Evolutionary conservation across 2,888 invertebrate species (phyloP), one percentile per base, ranked within the genome.

Genomic region (Microplitis manilae): DNA sequence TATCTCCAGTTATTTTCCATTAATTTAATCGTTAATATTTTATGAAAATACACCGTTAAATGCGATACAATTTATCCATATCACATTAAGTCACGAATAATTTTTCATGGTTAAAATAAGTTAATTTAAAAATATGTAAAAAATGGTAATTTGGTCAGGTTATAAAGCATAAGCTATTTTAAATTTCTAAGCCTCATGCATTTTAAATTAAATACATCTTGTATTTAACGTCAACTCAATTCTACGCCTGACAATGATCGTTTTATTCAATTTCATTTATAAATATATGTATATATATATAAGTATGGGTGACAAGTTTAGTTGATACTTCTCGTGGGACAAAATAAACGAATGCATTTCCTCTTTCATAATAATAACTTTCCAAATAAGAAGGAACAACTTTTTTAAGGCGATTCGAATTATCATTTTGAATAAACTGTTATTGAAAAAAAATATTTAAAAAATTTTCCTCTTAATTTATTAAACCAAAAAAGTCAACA

Each of bases 1-100:
- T 70, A 15, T 50, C 38, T 6, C 70, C 15, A 59, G 59, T 70
- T 59, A 59, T 60, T 60, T 62, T 62, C 62, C 20, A 62, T 62
- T 17, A 7, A 20, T 62, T 20, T 62, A 15, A 8, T 17, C 62
- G 15, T 62, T 15, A 15, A 62, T 15, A 20, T 62, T 15, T 62
- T 62, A 62, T 62, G 50, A 50, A 50, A 50, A 50, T 50, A 5
- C 50, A 50, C 50, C 50, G 50, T 50, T 50, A 50, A 50, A 50
- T 50, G 13, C 13, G 50, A 50, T 50, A 50, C 13, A 8, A 50
- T 50, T 50, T 50, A 50, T 50, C 50, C 13, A 13, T 50, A 50
- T 13, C 9, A 50, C 13, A 50, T 50, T 5, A 50, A 50, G 50
- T 50, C 50, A 50, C 50, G 50, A 13, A 8, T 8, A 50, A 50